Percentiles rank a stretch among this genome's conserved stretches.
Conservation (phyloP, 2,888 invertebrate genomes). For the Helicoverpa assulta region DNA sequence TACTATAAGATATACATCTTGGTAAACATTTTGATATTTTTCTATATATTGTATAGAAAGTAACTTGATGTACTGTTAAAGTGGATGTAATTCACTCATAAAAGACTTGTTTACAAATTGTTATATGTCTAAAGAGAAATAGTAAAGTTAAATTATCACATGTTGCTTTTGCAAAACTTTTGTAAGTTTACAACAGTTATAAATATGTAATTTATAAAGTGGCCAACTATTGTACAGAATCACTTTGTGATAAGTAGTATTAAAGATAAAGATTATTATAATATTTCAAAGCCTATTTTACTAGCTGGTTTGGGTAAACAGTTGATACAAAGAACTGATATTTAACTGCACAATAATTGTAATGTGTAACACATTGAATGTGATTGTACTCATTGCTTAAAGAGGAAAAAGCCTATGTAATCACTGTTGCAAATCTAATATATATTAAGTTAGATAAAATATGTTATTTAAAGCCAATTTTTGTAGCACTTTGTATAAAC, state of each 20-base stretch:
- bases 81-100: constrained; percentile 63
- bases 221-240: constrained; percentile 74
- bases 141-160: constrained; percentile 35
- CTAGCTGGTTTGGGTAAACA: constrained; percentile 48
- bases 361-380: constrained; percentile 41
- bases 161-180: constrained; percentile 54
- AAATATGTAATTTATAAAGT: constrained; percentile 60
- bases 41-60: constrained; percentile 62
- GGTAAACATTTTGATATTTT: constrained; percentile 61
- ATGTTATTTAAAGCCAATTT: constrained; percentile 51
- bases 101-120: constrained; percentile 66
- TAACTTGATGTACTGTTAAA: constrained; percentile 46
- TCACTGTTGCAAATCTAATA: constrained; percentile 56
- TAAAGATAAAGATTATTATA: constrained; percentile 64
- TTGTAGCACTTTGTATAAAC: constrained; percentile 51
- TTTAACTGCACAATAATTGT: constrained; percentile 47
- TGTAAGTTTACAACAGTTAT: constrained; percentile 63
- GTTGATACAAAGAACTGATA: constrained; percentile 61
- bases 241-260: constrained; percentile 73
- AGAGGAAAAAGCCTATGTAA: constrained; percentile 41
- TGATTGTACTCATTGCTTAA: constrained; percentile 56
- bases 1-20: constrained; percentile 47
- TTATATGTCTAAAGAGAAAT: constrained; percentile 49
- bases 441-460: constrained; percentile 49
- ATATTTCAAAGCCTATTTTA: constrained; percentile 69